Evolutionary conservation across 1,140 invertebrate genomes (phyloP).

Genomic region (Papilio helenus): DNA sequence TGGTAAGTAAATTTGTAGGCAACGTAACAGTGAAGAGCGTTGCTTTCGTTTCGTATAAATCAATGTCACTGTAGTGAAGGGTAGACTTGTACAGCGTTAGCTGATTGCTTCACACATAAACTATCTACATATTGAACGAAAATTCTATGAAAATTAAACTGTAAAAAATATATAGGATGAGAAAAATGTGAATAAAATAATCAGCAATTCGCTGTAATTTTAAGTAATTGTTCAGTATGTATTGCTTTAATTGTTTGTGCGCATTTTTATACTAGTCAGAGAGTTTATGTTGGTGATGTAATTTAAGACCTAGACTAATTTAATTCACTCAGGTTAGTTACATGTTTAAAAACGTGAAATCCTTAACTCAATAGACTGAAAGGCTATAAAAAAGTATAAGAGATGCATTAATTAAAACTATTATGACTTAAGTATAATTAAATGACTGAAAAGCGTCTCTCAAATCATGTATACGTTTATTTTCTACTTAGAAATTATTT

Average conservation of each 20-base stretch:
- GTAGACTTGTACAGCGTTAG: background rate
- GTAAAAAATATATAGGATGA: background rate
- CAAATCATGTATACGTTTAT: background rate
- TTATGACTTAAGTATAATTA: background rate
- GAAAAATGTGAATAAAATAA: background rate
- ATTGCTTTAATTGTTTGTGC: no score
- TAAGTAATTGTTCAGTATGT: no score
- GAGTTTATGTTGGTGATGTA: no score
- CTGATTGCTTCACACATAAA: constrained; percentile 9
- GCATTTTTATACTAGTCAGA: no score
- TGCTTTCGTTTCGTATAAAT: background rate
- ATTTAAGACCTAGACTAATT: no score
- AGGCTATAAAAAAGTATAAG: no score
- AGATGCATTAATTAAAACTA: no score
- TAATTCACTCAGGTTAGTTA: no score
- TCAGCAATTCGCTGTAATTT: no score
- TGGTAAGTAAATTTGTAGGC: background rate
- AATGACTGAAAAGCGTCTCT: background rate
- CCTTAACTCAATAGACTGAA: no score
- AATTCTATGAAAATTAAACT: background rate
- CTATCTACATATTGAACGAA: background rate
- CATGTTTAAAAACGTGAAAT: no score
- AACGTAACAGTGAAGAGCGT: background rate
- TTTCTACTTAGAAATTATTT: constrained; percentile 17
- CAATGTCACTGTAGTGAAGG: background rate